Base-by-base conservation (phyloP, 2,113 vertebrate species). In the Prunella himalayana region DNA sequence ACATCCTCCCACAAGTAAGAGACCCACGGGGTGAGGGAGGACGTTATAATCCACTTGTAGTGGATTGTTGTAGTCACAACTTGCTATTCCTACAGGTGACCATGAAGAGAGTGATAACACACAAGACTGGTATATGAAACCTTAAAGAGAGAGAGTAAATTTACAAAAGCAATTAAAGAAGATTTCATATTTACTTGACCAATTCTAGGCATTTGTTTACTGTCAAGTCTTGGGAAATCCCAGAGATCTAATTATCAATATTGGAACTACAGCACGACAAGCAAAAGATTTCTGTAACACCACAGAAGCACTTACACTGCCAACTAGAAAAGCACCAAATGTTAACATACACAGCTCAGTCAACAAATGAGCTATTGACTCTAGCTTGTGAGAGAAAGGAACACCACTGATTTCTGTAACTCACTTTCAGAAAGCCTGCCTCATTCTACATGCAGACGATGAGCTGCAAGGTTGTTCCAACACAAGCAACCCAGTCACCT, bases 11-110 rank as follows among this genome's bases (percentile, higher is more conserved):
- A 77, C 54, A 53, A 63, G 18, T 16, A 45, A 4, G 9, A 75
- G 31, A 33, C 6, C 37, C 22, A 17, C 0, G 0, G 30, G 5
- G 2, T 2, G 2, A 11, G 22, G 30, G 41, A 2, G 2, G 12
- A 24, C 24, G 15, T 31, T 42, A 4, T 2, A 57, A 57, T 3
- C 51, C 42, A 37, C 44, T 37, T n/a, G n/a, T n/a, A n/a, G n/a
- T n/a, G n/a, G n/a, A n/a, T n/a, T n/a, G n/a, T n/a, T 7, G 17
- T 17, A 51, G 41, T 41, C 87, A 37, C 37, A 75, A 82, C 31
- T 19, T 90, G 30, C 21, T 75, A 2, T 8, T 85, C 35, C 33
- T 42, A 31, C 61, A 60, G 10, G 49, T 20, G 16, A 64, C 49
- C 15, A 31, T 5, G n/a, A 82, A 68, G 50, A 54, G 7, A 33